These are phyloP conservation scores for Keiferia lycopersicella DNA, from an alignment of 2,888 invertebrate genomes.

Conservation along the genomic window DNA sequence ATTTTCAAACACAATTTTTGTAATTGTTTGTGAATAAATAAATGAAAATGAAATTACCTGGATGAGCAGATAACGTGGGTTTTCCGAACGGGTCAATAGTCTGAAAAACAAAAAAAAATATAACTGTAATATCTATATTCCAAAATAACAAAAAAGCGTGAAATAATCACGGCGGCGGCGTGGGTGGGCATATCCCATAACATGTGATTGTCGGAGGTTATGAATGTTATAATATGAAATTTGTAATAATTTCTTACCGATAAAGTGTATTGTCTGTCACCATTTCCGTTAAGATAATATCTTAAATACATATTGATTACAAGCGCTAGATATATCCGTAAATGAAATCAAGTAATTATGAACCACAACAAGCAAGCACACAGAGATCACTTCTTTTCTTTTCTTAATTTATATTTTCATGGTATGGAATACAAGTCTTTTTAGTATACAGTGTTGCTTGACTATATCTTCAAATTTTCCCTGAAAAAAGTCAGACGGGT, in stretches of 20 bases:
- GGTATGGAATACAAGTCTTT: too few relatives aligned
- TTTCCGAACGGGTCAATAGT: constrained; percentile 88
- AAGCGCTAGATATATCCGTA: neutral
- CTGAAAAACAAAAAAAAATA: constrained; percentile 74
- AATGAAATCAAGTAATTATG: neutral
- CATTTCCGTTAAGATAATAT: constrained; percentile 86
- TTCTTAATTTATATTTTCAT: too few relatives aligned
- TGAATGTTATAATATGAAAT: constrained; percentile 26
- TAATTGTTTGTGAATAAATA: too few relatives aligned
- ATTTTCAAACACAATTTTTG: too few relatives aligned
- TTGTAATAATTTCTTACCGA: constrained; percentile 80
- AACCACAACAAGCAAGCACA: neutral
- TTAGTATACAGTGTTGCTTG: too few relatives aligned
- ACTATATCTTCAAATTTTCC: too few relatives aligned
- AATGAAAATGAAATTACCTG: constrained; percentile 70
- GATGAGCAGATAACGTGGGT: constrained; percentile 94
- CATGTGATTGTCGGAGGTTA: constrained; percentile 9
- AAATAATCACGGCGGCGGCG: neutral
- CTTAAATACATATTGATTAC: constrained; percentile 67
- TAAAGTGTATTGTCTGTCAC: constrained; percentile 92
- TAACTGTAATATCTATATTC: neutral
- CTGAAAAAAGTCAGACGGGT: too few relatives aligned
- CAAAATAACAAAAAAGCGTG: neutral
- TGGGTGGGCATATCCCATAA: too few relatives aligned
- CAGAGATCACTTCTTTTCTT: too few relatives aligned